Conservation (phyloP, 2,113 vertebrate genomes). For the Tachysurus vachellii region DNA sequence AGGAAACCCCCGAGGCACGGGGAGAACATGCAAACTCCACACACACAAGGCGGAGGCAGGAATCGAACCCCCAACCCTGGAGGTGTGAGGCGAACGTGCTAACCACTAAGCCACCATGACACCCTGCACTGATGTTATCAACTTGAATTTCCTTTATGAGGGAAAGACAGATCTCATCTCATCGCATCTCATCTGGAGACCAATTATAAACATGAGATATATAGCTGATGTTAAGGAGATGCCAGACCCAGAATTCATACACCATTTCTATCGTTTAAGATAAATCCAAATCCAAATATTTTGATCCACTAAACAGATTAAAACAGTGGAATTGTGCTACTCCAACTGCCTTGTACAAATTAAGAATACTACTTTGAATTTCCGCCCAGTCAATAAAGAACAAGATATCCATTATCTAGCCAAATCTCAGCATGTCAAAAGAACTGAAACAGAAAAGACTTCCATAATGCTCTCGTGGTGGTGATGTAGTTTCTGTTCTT, state of each 20-base stretch:
- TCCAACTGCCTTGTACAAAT: background rate
- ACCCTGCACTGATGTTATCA: too few species aligned
- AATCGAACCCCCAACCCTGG: too few species aligned
- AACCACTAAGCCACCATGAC: too few species aligned
- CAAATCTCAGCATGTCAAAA: slow-evolving; percentile 9
- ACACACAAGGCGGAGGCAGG: too few species aligned
- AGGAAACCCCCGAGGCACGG: too few species aligned
- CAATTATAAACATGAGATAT: background rate
- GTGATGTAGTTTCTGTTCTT: slow-evolving; percentile 24
- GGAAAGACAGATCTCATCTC: too few species aligned
- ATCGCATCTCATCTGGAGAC: background rate
- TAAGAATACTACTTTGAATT: background rate
- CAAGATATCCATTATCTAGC: background rate
- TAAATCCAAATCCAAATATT: background rate
- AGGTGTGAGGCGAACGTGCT: too few species aligned
- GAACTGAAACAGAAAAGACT: background rate
- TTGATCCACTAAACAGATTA: background rate
- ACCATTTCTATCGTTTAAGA: background rate
- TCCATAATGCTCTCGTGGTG: slow-evolving; percentile 22
- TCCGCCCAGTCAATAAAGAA: background rate
- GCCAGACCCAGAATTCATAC: background rate
- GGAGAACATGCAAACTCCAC: too few species aligned
- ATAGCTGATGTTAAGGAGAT: background rate
- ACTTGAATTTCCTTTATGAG: too few species aligned
- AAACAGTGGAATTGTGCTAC: background rate